Evolutionary conservation across 2,113 vertebrate species (phyloP).

Genomic region (Syngnathoides biaculeatus): DNA sequence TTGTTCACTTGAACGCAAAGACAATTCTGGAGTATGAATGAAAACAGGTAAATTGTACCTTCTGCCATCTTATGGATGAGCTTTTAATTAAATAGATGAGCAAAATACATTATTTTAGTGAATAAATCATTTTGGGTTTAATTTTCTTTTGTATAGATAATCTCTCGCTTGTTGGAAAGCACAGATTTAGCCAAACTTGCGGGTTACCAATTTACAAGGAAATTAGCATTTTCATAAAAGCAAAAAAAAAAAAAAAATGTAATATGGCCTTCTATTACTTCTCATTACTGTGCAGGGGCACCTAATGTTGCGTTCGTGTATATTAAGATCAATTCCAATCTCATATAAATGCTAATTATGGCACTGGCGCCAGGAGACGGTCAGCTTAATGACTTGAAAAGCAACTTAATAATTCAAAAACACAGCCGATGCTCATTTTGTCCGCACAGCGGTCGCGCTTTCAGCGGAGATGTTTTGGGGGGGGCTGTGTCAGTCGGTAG

Average conservation of each 20-base stretch:
- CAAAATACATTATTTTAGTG: no score
- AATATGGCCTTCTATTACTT: background rate
- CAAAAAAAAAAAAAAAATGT: background rate
- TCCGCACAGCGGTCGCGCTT: background rate
- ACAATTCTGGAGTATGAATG: no score
- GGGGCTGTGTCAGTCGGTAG: background rate
- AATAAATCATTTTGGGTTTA: background rate
- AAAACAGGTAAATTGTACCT: no score
- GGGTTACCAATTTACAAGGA: background rate
- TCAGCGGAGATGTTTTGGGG: background rate
- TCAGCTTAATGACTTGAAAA: constrained; percentile 3
- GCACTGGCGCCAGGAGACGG: background rate
- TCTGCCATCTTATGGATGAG: no score
- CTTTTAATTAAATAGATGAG: no score
- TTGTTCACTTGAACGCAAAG: background rate
- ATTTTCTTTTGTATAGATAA: background rate
- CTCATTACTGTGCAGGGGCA: background rate
- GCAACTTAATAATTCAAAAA: background rate
- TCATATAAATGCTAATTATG: constrained; percentile 11
- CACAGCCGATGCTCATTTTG: background rate
- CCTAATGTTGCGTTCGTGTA: background rate
- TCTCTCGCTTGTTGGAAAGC: background rate
- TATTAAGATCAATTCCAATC: constrained; percentile 9
- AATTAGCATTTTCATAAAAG: background rate
- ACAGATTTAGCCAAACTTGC: background rate